These are phyloP conservation scores for Drosophila elegans DNA, from an alignment of 1,140 invertebrate species.

Conservation along the genomic window DNA sequence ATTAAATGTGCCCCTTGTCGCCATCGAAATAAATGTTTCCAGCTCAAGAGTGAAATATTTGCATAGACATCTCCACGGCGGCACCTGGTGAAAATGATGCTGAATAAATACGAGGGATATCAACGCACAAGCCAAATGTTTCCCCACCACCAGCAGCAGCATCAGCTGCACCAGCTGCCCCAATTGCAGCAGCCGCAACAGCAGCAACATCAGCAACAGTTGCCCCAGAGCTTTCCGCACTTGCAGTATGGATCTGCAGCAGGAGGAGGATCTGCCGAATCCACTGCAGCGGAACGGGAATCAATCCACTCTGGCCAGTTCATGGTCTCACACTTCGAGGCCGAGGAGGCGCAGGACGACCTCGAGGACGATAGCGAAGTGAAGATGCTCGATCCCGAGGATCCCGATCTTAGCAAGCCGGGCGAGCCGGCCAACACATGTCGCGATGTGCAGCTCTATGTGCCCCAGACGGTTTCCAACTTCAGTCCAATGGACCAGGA, in stretches of 20 bases:
- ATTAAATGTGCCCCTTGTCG: slow-evolving; percentile 43
- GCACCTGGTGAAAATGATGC: slow-evolving; percentile 65
- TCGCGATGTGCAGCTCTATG: slow-evolving; percentile 77
- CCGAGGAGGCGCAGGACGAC: slow-evolving; percentile 96
- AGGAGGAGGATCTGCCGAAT: slow-evolving; percentile 32
- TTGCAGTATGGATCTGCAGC: slow-evolving; percentile 43
- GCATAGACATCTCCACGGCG: slow-evolving; percentile 15
- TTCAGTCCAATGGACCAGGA: slow-evolving; percentile 64
- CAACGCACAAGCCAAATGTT: slow-evolving; percentile 76
- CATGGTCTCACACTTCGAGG: slow-evolving; percentile 98
- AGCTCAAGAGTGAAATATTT: slow-evolving; percentile 15
- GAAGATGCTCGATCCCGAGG: slow-evolving; percentile 89
- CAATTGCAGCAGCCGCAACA: slow-evolving; percentile 28
- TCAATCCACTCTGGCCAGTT: slow-evolving; percentile 98
- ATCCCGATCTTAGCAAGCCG: slow-evolving; percentile 69
- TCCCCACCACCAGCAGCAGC: slow-evolving; percentile 59
- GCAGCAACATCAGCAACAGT: slow-evolving; percentile 15
- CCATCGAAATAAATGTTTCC: slow-evolving; percentile 1
- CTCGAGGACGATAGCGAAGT: slow-evolving; percentile 87
- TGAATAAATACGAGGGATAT: slow-evolving; percentile 76
- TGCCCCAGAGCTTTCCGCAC: slow-evolving; percentile 38
- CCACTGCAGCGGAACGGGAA: slow-evolving; percentile 86
- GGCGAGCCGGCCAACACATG: slow-evolving; percentile 70
- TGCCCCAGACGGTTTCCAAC: slow-evolving; percentile 62
- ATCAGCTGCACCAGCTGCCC: slow-evolving; percentile 37